Base-by-base conservation (phyloP, 2,888 invertebrate genomes). In the Homarus gammarus region DNA sequence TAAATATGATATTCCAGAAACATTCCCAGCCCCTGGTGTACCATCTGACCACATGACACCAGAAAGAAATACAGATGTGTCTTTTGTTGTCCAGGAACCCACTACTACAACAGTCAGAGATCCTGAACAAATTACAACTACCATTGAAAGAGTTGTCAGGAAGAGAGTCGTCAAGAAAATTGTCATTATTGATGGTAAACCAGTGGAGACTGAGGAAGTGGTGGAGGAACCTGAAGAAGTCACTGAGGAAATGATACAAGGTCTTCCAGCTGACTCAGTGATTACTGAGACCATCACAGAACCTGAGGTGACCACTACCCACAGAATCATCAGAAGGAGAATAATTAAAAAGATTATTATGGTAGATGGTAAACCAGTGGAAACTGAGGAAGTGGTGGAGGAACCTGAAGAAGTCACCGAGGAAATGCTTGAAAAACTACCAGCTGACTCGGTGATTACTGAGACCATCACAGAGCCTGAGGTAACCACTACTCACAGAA, bases 341-440 rank as follows among this genome's bases (percentile, higher is more conserved):
- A 84, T 44, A 70, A 70, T 84, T 44, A 84, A 70, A 72, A 84
- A 72, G 40, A 84, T 84, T 12, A 84, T 72, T 36, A 70, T 70
- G 38, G 51, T 84, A 22, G 84, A 84, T 72, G 84, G 84, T n/a
- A 84, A 84, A 84, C 84, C 84, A 33, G 84, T 84, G 8, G 84
- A 84, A 40, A 84, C 84, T 18, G 84, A 84, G 51, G 84, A 84
- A 51, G 81, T 49, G 15, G 56, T 81, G 27, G 81, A 81, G 73
- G 83, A 83, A 40, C 82, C 72, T 49, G 83, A 83, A 31, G 64
- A 64, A 6, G 27, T 64, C 5, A 44, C 83, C 6, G 51, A 56
- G 56, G 56, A 56, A 56, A 56, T 51, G 6, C 12, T 56, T 2
- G 56, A 51, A 36, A 0, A 3, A 3, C 15, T 56, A 56, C 27